Evolutionary conservation across 2,113 vertebrate species (phyloP).

Genomic region (Tragelaphus strepsiceros): DNA sequence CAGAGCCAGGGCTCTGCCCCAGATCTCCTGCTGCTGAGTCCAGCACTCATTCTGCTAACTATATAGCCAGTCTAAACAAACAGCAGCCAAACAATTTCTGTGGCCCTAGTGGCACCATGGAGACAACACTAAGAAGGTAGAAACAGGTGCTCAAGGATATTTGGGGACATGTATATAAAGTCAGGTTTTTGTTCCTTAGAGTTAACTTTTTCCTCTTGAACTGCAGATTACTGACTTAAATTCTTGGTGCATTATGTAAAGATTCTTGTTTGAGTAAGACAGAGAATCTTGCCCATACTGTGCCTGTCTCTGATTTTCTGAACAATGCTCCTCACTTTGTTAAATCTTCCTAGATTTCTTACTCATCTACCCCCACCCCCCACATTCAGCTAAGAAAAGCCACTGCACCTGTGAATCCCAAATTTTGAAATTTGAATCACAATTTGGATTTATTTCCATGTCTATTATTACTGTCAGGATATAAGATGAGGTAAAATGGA

Average conservation of each 20-base stretch:
- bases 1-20: neutral
- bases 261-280: conserved; percentile 28
- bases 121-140: neutral
- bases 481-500: conserved; percentile 62
- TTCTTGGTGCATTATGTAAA: conserved; percentile 13
- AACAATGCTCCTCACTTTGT: conserved; percentile 31
- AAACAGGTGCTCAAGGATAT: neutral
- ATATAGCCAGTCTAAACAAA: conserved; percentile 2
- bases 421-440: conserved; percentile 59
- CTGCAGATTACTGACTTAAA: neutral
- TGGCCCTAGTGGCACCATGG: neutral
- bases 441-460: conserved; percentile 56
- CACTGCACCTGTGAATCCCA: conserved; percentile 48
- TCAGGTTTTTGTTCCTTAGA: neutral
- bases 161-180: neutral
- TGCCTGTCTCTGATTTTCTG: conserved; percentile 7
- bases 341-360: conserved; percentile 45
- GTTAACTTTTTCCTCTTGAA: conserved; percentile 30
- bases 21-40: neutral
- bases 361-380: neutral
- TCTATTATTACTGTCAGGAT: conserved; percentile 49
- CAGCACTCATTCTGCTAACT: neutral
- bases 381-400: conserved; percentile 38
- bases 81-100: neutral
- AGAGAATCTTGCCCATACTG: conserved; percentile 28